Conservation (phyloP, 2,888 invertebrate species). For the Lasioglossum leucozonium region DNA sequence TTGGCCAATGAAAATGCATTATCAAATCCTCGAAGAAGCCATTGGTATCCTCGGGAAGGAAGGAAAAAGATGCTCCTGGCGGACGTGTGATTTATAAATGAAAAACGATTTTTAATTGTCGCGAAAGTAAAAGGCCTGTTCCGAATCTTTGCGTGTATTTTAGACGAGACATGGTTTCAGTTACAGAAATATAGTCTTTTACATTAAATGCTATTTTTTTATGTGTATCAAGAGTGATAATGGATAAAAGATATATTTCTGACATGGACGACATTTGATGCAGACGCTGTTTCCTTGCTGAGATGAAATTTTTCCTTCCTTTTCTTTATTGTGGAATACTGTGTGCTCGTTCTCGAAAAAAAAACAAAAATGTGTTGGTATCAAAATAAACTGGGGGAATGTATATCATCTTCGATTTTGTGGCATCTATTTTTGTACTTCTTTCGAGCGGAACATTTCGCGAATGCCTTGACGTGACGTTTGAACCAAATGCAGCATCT, state of each 20-base stretch:
- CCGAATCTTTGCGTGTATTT: slow-evolving; percentile 30
- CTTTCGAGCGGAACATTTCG: slow-evolving; percentile 44
- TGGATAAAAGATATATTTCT: slow-evolving; percentile 38
- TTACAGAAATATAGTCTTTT: slow-evolving; percentile 45
- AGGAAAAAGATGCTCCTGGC: slow-evolving; percentile 1
- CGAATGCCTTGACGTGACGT: slow-evolving; percentile 60
- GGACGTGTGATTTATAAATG: slow-evolving; percentile 12
- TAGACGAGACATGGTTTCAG: slow-evolving; percentile 28
- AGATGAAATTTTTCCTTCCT: slow-evolving; percentile 27
- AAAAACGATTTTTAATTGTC: slow-evolving; percentile 15
- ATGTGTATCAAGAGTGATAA: slow-evolving; percentile 15
- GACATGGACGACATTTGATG: slow-evolving; percentile 23
- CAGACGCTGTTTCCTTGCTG: not conserved
- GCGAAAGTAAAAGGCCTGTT: slow-evolving; percentile 4
- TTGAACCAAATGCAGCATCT: slow-evolving; percentile 61
- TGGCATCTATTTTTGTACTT: slow-evolving; percentile 54
- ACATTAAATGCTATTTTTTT: slow-evolving; percentile 33
- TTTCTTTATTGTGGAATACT: slow-evolving; percentile 17
- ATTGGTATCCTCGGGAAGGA: slow-evolving; percentile 21
- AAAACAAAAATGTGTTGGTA: slow-evolving; percentile 4
- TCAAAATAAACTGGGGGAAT: slow-evolving; percentile 35
- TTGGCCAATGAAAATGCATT: slow-evolving; percentile 19
- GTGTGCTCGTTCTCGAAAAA: not conserved
- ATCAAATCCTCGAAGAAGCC: slow-evolving; percentile 7
- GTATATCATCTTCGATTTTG: slow-evolving; percentile 40